These are phyloP conservation scores for Ernsta delagoae DNA, from an alignment of 2,888 invertebrate genomes.

Conservation along the genomic window DNA sequence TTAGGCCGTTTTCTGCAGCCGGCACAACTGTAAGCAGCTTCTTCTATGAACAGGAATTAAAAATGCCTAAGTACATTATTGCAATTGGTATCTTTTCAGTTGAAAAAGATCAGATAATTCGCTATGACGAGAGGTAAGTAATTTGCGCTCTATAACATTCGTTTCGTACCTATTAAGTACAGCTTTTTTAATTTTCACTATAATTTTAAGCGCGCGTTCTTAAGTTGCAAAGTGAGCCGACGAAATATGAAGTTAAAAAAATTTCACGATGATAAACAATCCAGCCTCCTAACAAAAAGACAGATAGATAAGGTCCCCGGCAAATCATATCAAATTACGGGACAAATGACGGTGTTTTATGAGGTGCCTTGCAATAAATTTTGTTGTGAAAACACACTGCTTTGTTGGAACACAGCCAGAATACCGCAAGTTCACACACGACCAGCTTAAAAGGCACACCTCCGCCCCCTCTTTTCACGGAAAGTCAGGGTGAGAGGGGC, in stretches of 20 bases:
- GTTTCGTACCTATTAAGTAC: no score
- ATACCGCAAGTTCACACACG: conserved; percentile 44
- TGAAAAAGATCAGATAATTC: no score
- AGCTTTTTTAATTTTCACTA: no score
- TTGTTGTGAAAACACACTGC: conserved; percentile 55
- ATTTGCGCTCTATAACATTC: no score
- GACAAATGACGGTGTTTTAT: conserved; percentile 52
- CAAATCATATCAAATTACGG: conserved; percentile 49
- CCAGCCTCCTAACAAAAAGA: conserved; percentile 27
- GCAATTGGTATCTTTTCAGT: no score
- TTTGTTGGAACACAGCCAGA: conserved; percentile 54
- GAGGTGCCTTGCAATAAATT: conserved; percentile 55
- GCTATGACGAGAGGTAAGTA: no score
- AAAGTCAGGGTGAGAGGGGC: background rate
- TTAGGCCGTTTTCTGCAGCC: no score
- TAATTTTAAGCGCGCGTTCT: no score
- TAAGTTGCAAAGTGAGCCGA: background rate
- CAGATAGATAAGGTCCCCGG: conserved; percentile 38
- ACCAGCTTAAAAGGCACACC: conserved; percentile 38
- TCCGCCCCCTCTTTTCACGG: conserved; percentile 11
- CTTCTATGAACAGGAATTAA: no score
- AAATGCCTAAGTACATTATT: no score
- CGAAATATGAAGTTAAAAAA: conserved; percentile 8
- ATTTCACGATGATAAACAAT: conserved; percentile 7
- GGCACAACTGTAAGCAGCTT: no score